phyloP scores from a whole-genome alignment of 2,888 invertebrate genomes.

The Protonemura montana region DNA sequence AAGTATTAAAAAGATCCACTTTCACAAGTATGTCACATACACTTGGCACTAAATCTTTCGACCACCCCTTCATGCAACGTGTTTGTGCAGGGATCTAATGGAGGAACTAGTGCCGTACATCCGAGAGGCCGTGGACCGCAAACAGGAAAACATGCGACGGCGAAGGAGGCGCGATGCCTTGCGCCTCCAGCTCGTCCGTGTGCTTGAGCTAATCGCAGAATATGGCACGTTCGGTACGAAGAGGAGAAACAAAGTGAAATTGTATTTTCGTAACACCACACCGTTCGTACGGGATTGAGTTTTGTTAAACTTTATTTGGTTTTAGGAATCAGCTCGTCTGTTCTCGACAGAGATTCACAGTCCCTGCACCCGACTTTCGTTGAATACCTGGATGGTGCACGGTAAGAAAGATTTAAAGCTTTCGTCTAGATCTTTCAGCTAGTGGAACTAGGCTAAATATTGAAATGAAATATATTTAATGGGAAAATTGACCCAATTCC shows the following conservation, averaged over 20 bases:
- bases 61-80: no score
- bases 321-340: conserved; percentile 70
- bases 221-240: conserved; percentile 81
- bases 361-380: conserved; percentile 86
- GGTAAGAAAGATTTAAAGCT: conserved; percentile 56
- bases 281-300: no score
- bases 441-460: no score
- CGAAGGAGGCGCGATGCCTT: conserved; percentile 90
- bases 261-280: no score
- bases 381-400: conserved; percentile 94
- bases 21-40: no score
- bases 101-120: conserved; percentile 92
- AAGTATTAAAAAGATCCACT: no score
- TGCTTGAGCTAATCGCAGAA: conserved; percentile 91
- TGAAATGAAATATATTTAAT: no score
- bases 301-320: conserved; percentile 36
- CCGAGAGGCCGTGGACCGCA: conserved; percentile 94
- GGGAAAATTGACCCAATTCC: no score
- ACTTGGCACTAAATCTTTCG: no score
- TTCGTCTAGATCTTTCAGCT: not conserved
- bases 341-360: conserved; percentile 83
- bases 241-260: conserved; percentile 57
- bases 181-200: conserved; percentile 87
- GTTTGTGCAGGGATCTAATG: conserved; percentile 81
- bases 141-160: conserved; percentile 95